Evolutionary conservation across 2,113 vertebrate species (phyloP), one percentile per base, ranked within the genome.

Genomic region (Oreotragus oreotragus): DNA sequence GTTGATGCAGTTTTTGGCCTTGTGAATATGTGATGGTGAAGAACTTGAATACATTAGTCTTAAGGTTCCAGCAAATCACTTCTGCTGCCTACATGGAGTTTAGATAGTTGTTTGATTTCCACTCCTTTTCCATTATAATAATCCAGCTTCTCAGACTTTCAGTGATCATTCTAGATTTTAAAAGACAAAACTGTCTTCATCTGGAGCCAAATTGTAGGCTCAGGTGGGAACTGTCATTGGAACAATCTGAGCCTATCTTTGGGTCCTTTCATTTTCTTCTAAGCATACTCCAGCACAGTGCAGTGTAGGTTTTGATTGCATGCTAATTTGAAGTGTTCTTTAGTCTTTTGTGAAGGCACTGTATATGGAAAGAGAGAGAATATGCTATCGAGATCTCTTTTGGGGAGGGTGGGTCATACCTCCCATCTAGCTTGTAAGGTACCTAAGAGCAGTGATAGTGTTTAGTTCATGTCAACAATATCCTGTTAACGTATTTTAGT

Each of bases 401-500:
- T 10, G 43, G 33, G 23, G 45, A 16, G 51, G 21, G 51, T 83
- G 49, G 36, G 11, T 81, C 49, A 95, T 77, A 53, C 49, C 39
- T 89, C 33, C 53, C 55, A 90, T 43, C 10, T 73, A 73, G n/a
- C 47, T 84, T 94, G 19, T 80, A 91, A 95, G 57, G 45, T 83
- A 66, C 39, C 55, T 96, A 76, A 89, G 62, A 87, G 45, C 62
- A 84, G 64, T 81, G 51, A 25, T 91, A 86, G 47, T 83, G 23
- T 87, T 97, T 84, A 92, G 81, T 28, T 95, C n/a, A 88, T 55
- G 25, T 88, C 86, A 91, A 73, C 76, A 94, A 39, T 85, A 79
- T 66, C 30, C 53, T 94, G 91, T 96, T 94, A 47, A 47, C 51
- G 39, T 90, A 73, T 84, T 94, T 96, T 96, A 73, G 55, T 97